Evolutionary conservation across 2,888 invertebrate genomes (phyloP), one percentile per base, ranked within the genome.

Genomic region (Capitulum mitella): DNA sequence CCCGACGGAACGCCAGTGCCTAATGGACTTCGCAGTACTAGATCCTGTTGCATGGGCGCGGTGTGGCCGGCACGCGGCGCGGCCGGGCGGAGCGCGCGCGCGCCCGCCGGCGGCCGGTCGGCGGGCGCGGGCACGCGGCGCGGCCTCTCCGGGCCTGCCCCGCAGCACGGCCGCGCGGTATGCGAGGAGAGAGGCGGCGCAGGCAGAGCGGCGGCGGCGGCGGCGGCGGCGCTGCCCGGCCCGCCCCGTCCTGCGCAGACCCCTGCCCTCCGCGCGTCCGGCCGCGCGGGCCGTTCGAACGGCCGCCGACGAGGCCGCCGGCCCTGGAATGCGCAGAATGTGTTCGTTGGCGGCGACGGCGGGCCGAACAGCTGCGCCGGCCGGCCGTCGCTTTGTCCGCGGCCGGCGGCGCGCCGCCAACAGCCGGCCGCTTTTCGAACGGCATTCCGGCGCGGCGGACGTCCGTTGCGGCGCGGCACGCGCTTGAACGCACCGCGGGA

Each of bases 391-490:
- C 64, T 64, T 64, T 64, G 64, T 64, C 64, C 19, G 32, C 64
- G 6, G 43, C 43, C 6, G 12, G 43, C 43, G 43, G 43, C 43
- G 43, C 43, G 43, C 43, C n/a, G 61, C 3, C 61, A 8, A 54
- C 54, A 8, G 54, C 54, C 54, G 48, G 48, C 2, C 51, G 51
- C 26, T 26, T 19, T 26, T 43, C 43, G 43, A 43, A 43, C 43
- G 12, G 43, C 43, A 43, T 43, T 43, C 14, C 51, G 51, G 51
- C 51, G 58, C 58, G 58, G 34, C 64, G 64, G 64, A 64, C 64
- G 64, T 64, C 64, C 64, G 64, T 64, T 64, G 64, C 10, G 34
- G 58, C n/a, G 64, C 34, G 64, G 64, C 64, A 34, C 64, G 64
- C 64, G 64, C 64, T 32, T 34, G 64, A 34, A 14, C 34, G 64